A percentile compares a stretch with the other conserved stretches of the same genome.
These are phyloP conservation scores for Campylomormyrus numenius DNA, from an alignment of 2,113 vertebrate species.

Conservation along the genomic window DNA sequence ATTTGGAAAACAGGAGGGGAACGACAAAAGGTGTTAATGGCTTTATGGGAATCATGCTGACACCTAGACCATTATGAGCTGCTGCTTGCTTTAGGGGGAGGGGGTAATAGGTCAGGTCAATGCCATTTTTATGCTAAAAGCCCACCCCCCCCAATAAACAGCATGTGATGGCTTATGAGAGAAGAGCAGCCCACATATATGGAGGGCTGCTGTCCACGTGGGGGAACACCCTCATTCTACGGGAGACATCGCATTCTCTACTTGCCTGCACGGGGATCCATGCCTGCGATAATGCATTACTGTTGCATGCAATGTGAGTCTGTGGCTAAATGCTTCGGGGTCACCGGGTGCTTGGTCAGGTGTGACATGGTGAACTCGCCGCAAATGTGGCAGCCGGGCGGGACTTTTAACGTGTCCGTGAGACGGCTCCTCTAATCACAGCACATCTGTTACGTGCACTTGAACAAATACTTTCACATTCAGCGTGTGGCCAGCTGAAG, in stretches of 20 bases:
- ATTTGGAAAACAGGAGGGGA: conserved; percentile 67
- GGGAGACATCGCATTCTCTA: not conserved
- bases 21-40: conserved; percentile 97
- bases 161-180: not conserved
- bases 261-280: not conserved
- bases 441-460: conserved; percentile 71
- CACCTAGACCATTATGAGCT: conserved; percentile 85
- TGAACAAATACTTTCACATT: conserved; percentile 69
- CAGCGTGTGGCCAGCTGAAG: conserved; percentile 63
- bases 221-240: not conserved
- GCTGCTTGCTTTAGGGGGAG: conserved; percentile 74
- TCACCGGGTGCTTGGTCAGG: conserved; percentile 8
- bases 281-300: not conserved
- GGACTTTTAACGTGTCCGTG: conserved; percentile 63
- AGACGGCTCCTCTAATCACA: conserved; percentile 69
- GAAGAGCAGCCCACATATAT: too few species aligned
- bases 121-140: conserved; percentile 79
- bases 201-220: not conserved
- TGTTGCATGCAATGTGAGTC: not conserved
- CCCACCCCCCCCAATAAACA: conserved; percentile 15
- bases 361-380: conserved; percentile 31
- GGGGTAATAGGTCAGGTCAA: conserved; percentile 87
- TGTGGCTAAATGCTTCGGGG: conserved; percentile 1
- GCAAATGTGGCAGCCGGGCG: conserved; percentile 63
- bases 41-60: conserved; percentile 87